These are phyloP conservation scores for Falco berigora DNA, from an alignment of 2,797 vertebrate genomes.

Conservation along the genomic window DNA sequence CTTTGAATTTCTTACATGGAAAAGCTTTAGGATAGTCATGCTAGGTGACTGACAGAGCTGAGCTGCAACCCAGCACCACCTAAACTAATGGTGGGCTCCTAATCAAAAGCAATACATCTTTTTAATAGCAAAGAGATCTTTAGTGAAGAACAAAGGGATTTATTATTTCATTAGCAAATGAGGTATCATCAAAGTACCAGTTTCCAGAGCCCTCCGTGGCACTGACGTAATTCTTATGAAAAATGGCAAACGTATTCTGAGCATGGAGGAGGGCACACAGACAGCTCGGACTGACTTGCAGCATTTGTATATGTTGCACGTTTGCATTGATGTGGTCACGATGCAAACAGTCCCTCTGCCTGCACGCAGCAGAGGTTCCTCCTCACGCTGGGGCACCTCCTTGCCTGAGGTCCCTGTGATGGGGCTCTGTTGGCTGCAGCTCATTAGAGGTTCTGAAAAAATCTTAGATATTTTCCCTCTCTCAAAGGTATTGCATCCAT, in stretches of 20 bases:
- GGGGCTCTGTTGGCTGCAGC: neutral
- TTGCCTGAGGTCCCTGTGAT: neutral
- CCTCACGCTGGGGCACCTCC: neutral
- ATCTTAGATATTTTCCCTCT: neutral
- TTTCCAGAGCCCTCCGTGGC: neutral
- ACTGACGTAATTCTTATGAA: no score
- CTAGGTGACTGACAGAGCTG: neutral
- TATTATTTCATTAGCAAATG: neutral
- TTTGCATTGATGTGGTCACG: neutral
- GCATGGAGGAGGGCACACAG: neutral
- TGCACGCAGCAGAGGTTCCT: neutral
- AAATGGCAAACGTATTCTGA: neutral
- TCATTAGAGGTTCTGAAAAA: neutral
- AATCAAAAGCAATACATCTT: neutral
- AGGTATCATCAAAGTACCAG: neutral
- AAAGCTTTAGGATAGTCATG: neutral
- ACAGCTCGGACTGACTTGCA: neutral
- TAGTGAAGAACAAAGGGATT: neutral
- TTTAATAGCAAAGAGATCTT: neutral
- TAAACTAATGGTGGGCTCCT: neutral
- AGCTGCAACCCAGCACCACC: neutral
- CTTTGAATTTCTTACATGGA: neutral
- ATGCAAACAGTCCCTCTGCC: neutral
- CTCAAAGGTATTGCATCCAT: neutral
- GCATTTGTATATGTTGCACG: rapidly evolving